Evolutionary conservation across 2,113 vertebrate genomes (phyloP), one percentile per base, ranked within the genome.

Genomic region (Calidris pygmaea): DNA sequence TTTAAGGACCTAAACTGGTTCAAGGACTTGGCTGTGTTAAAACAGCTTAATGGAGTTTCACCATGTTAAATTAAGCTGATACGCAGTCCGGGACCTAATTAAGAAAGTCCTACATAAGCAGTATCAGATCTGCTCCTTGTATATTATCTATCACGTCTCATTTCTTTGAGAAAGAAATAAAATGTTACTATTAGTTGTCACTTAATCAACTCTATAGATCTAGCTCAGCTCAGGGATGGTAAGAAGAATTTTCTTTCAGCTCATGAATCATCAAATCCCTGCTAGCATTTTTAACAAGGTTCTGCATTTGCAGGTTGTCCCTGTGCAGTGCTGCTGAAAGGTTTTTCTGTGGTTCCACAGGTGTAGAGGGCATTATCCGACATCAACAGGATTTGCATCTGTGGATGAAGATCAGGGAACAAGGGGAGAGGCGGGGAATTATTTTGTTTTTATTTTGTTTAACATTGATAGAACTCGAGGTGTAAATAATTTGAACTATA

Each of bases 31-130:
- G 17, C 47, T 86, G 72, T 88, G 32, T 75, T 94, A 92, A 88
- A 95, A 45, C 15, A 81, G 43, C 47, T 88, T 90, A 88, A 96
- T 35, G 86, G 87, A 55, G 37, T 92, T 84, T 87, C 41, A 63
- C 52, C 26, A 14, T 67, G 59, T 93, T 95, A 83, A 86, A 90
- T 78, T 71, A 77, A 93, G 72, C 43, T 84, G 79, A 86, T 71
- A 34, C 0, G 0, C 48, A 67, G 68, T 43, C 55, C 0, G 0
- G 9, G 9, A 77, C 78, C 63, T 84, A 83, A 90, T 94, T 90
- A 94, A 85, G 74, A 56, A 87, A 80, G 59, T 63, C 78, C 67
- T 80, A 73, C 37, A 90, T 82, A 65, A 79, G 19, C 45, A 76
- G 16, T 53, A 73, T 79, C 45, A 67, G 62, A 73, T 89, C n/a